phyloP scores from a whole-genome alignment of 2,797 vertebrate genomes.

The Enteromius thamalakanensis region DNA sequence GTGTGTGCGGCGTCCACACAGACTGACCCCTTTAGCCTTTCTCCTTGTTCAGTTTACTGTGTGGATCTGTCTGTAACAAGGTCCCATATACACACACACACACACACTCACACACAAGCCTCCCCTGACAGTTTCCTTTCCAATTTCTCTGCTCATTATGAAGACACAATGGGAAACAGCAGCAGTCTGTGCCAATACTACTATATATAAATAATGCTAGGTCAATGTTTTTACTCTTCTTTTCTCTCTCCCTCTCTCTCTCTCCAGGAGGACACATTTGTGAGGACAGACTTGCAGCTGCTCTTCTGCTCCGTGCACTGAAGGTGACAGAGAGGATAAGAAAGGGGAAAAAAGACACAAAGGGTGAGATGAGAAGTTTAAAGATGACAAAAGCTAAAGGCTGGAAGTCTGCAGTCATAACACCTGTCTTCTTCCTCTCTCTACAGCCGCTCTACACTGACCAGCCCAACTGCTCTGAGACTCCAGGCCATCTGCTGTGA shows the following conservation, averaged over 20 bases:
- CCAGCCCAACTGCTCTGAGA: slow-evolving; percentile 41
- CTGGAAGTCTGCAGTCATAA: slow-evolving; percentile 33
- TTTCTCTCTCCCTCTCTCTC: slow-evolving; percentile 45
- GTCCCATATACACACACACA: slow-evolving; percentile 46
- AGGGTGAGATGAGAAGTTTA: slow-evolving; percentile 67
- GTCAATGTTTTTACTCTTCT: slow-evolving; percentile 75
- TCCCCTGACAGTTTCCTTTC: slow-evolving; percentile 70
- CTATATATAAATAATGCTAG: slow-evolving; percentile 84
- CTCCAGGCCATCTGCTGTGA: slow-evolving; percentile 46
- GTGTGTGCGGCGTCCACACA: slow-evolving; percentile 50
- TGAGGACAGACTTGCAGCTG: slow-evolving; percentile 53
- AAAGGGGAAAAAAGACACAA: background rate
- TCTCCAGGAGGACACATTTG: slow-evolving; percentile 21
- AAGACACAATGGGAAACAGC: slow-evolving; percentile 78
- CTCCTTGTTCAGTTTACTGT: slow-evolving; percentile 71
- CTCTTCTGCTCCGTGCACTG: slow-evolving; percentile 65
- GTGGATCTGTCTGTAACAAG: slow-evolving; percentile 62
- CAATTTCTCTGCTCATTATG: slow-evolving; percentile 74
- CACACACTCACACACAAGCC: slow-evolving; percentile 47
- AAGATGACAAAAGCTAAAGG: slow-evolving; percentile 61
- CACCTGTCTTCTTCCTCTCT: slow-evolving; percentile 54
- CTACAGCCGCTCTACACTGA: slow-evolving; percentile 27
- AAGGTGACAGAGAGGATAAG: slow-evolving; percentile 50
- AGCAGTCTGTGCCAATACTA: slow-evolving; percentile 74
- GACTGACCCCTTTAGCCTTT: slow-evolving; percentile 63